Base-by-base conservation (phyloP, 2,888 invertebrate genomes). In the Germaria angustata region DNA sequence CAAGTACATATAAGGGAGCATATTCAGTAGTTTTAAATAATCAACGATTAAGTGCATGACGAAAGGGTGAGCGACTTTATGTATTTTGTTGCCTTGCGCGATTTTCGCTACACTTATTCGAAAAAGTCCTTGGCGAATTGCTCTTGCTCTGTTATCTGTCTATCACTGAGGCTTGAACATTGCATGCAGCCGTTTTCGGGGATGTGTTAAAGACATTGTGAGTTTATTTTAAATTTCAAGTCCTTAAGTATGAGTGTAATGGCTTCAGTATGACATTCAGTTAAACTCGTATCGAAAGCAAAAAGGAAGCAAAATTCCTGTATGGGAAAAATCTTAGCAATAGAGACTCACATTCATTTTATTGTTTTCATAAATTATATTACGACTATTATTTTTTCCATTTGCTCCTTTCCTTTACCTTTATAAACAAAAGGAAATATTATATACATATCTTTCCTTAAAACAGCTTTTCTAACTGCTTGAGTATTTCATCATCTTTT, bases 261-360 rank as follows among this genome's bases (percentile, higher is more conserved):
- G n/a, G n/a, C 41, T 46, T 51, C 22, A 20, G 28, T 51, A 61
- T 39, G 59, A 53, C 61, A 59, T 61, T 22, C n/a, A 53, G 61
- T 68, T 68, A 53, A 57, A 61, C 15, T 24, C 28, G 1, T 53
- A 8, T 66, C 46, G 36, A 66, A 36, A 66, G 11, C 17, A 57
- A 57, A 55, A 49, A 15, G 15, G 36, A 59, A 36, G 17, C 17
- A 13, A 57, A 57, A 57, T 36, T 20, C 7, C 13, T 55, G 32
- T 17, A 20, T 17, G 9, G 9, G 17, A 13, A 55, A 57, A 57
- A 46, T n/a, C n/a, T 36, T 28, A 32, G 22, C 39, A 66, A 76
- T n/a, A 36, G 17, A 49, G 20, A 57, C 22, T 24, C 39, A 15
- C 24, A 51, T 53, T 39, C 7, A 39, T 68, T 15, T 51, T 6